Percentiles rank a stretch among this genome's conserved stretches.
Conservation (phyloP, 2,888 invertebrate genomes). For the Mechanitis messenoides region DNA sequence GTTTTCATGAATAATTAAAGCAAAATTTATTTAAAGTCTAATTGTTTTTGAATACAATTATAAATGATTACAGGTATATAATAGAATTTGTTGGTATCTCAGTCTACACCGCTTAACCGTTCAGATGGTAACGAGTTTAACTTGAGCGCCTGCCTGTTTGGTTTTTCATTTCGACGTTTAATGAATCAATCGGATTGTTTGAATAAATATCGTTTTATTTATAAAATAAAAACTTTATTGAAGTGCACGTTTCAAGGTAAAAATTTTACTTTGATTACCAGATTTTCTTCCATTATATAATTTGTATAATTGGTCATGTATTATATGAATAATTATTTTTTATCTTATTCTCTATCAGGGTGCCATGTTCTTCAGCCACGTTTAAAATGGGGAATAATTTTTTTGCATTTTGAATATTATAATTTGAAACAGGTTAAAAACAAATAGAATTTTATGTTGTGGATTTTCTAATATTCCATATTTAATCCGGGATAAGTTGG, state of each 20-base stretch:
- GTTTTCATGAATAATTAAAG: no score
- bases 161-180: conserved; percentile 9
- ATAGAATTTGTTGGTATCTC: not conserved
- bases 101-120: conserved; percentile 6
- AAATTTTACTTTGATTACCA: not conserved
- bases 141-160: conserved; percentile 7
- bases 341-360: no score
- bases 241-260: not conserved
- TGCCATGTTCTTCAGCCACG: no score
- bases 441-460: not conserved
- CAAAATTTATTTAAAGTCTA: no score
- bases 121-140: conserved; percentile 7
- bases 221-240: conserved; percentile 5
- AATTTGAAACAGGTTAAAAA: no score
- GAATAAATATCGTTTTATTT: conserved; percentile 8
- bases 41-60: not conserved
- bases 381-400: no score
- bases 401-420: no score
- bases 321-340: no score
- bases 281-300: not conserved
- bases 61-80: not conserved
- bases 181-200: conserved; percentile 10
- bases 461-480: conserved; percentile 1
- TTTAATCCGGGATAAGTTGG: conserved; percentile 3
- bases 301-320: no score